Percentiles rank a stretch among this genome's conserved stretches.
Evolutionary conservation across 2,888 invertebrate species (phyloP).

Genomic region (Arrhopalites spinosus): DNA sequence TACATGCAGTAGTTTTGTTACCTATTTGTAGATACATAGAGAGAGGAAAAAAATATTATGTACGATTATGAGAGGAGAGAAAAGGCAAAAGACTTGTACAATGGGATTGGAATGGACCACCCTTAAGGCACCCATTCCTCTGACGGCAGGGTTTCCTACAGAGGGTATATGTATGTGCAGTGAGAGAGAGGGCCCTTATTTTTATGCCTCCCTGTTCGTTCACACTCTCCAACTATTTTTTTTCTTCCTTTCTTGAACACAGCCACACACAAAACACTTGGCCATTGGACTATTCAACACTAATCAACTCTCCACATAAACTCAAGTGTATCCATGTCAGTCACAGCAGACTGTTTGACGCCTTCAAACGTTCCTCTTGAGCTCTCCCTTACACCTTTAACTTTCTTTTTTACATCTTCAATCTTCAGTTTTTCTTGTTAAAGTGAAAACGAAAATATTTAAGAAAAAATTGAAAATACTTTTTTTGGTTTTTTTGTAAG

Average conservation of each 20-base stretch:
- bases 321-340: slow-evolving; percentile 19
- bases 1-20: too few species aligned
- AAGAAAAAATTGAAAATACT: too few species aligned
- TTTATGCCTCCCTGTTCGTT: neutral
- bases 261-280: neutral
- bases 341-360: slow-evolving; percentile 34
- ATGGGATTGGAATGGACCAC: slow-evolving; percentile 41
- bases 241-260: neutral
- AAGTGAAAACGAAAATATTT: too few species aligned
- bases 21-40: too few species aligned
- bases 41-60: too few species aligned
- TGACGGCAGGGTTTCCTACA: neutral
- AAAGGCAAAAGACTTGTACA: too few species aligned
- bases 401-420: neutral
- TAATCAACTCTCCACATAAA: neutral
- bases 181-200: slow-evolving; percentile 7
- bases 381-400: neutral
- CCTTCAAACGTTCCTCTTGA: slow-evolving; percentile 17
- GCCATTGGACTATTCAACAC: slow-evolving; percentile 2
- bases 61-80: too few species aligned
- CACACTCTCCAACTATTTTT: neutral
- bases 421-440: too few species aligned
- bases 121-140: slow-evolving; percentile 36
- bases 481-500: too few species aligned
- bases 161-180: neutral